Percentiles rank a stretch among this genome's conserved stretches.
Evolutionary conservation across 2,888 invertebrate genomes (phyloP).

Genomic region (Balanococcus diminutus): DNA sequence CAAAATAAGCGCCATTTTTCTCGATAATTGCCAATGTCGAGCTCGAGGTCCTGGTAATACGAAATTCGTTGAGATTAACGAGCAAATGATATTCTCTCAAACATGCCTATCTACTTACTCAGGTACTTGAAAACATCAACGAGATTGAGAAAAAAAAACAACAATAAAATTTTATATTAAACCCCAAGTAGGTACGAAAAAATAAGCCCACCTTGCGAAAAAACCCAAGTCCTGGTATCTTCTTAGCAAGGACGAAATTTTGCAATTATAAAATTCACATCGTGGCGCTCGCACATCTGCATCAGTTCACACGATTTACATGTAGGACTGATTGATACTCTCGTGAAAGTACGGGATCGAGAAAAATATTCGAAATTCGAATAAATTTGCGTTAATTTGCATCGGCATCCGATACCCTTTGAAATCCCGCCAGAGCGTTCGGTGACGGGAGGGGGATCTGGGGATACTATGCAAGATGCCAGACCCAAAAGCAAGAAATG

Average conservation of each 20-base stretch:
- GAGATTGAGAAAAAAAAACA: too few species aligned
- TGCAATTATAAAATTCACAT: not conserved
- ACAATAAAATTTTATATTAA: not conserved
- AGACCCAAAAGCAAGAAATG: not conserved
- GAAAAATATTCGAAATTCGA: slow-evolving; percentile 30
- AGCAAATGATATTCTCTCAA: too few species aligned
- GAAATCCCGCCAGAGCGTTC: not conserved
- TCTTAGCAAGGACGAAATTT: not conserved
- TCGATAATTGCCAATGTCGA: too few species aligned
- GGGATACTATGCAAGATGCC: too few species aligned
- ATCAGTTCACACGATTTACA: slow-evolving; percentile 31
- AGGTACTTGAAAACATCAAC: too few species aligned
- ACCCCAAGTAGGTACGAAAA: not conserved
- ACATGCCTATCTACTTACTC: too few species aligned
- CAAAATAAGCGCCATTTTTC: not conserved
- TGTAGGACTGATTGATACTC: not conserved
- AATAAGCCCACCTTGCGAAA: not conserved
- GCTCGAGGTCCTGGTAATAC: too few species aligned
- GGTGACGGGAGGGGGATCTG: too few species aligned
- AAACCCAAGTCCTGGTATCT: not conserved
- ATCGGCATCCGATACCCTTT: slow-evolving; percentile 3
- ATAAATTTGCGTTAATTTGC: slow-evolving; percentile 46
- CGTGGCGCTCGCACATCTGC: not conserved
- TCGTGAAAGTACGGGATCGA: not conserved
- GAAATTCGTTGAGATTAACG: too few species aligned